Conservation (phyloP, 2,888 invertebrate species). For the Empis stercorea region DNA sequence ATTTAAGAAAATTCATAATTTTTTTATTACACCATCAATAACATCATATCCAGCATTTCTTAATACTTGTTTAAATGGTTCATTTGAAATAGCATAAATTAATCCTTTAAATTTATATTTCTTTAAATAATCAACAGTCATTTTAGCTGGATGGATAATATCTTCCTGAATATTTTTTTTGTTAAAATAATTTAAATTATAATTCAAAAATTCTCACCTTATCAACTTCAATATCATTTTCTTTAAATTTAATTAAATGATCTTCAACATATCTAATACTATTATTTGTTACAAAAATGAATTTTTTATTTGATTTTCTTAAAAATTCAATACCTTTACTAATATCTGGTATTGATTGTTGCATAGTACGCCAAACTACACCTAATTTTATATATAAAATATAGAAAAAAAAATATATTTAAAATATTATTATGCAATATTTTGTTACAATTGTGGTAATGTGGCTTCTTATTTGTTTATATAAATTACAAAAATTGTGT, state of each 20-base stretch:
- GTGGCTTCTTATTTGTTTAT: not conserved
- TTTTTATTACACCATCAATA: conserved; percentile 24
- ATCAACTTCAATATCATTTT: conserved; percentile 20
- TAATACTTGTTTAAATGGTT: conserved; percentile 28
- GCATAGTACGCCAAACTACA: conserved; percentile 36
- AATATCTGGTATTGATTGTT: conserved; percentile 31
- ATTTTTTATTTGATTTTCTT: conserved; percentile 31
- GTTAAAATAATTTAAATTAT: not conserved
- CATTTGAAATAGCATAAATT: conserved; percentile 34
- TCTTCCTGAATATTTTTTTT: conserved; percentile 18
- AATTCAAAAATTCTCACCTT: conserved; percentile 17
- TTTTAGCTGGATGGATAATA: conserved; percentile 35
- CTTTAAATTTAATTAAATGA: conserved; percentile 23
- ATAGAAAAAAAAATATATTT: not conserved
- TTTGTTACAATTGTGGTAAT: not conserved
- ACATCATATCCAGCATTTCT: conserved; percentile 35
- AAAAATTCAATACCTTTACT: conserved; percentile 31
- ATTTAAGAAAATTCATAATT: not conserved
- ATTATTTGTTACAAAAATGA: conserved; percentile 38
- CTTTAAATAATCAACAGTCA: conserved; percentile 39
- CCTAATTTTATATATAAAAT: too few species aligned
- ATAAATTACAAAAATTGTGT: too few species aligned
- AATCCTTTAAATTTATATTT: conserved; percentile 36
- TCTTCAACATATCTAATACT: conserved; percentile 21
- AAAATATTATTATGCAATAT: not conserved